phyloP scores from a whole-genome alignment of 2,797 vertebrate species.

The Anabas testudineus region DNA sequence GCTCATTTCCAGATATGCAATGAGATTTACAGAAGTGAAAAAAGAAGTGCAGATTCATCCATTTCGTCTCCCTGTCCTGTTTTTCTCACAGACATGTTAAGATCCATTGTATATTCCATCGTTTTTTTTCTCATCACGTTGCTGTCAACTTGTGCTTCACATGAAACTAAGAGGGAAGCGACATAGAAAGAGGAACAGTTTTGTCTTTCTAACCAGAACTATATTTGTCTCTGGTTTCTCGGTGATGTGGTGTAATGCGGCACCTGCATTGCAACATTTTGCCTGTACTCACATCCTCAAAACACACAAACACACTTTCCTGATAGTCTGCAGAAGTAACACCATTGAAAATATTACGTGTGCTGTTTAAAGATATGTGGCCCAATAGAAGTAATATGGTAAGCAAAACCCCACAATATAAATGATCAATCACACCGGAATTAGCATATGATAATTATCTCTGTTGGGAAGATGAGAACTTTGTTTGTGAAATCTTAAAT shows the following conservation, averaged over 20 bases:
- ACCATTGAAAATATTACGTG: constrained; percentile 14
- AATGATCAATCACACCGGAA: no score
- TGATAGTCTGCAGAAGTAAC: constrained; percentile 16
- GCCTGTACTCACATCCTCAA: constrained; percentile 62
- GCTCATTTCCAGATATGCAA: constrained; percentile 58
- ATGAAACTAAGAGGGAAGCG: constrained; percentile 44
- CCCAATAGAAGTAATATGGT: not conserved
- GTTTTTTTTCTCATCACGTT: constrained; percentile 28
- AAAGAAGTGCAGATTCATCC: constrained; percentile 55
- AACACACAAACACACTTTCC: constrained; percentile 41
- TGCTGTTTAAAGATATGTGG: not conserved
- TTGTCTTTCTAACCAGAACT: constrained; percentile 42
- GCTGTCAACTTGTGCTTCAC: constrained; percentile 35
- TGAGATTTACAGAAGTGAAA: constrained; percentile 74
- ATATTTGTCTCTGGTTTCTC: constrained; percentile 47
- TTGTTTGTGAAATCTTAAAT: no score
- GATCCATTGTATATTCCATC: constrained; percentile 34
- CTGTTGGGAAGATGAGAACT: no score
- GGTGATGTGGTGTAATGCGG: constrained; percentile 51
- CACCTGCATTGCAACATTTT: constrained; percentile 43
- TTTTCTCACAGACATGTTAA: constrained; percentile 53
- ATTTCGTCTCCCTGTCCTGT: constrained; percentile 48
- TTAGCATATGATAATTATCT: no score
- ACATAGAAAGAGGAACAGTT: constrained; percentile 61
- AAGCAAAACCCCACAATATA: not conserved